phyloP scores from a whole-genome alignment of 1,140 invertebrate genomes.

The Sogatella furcifera region DNA sequence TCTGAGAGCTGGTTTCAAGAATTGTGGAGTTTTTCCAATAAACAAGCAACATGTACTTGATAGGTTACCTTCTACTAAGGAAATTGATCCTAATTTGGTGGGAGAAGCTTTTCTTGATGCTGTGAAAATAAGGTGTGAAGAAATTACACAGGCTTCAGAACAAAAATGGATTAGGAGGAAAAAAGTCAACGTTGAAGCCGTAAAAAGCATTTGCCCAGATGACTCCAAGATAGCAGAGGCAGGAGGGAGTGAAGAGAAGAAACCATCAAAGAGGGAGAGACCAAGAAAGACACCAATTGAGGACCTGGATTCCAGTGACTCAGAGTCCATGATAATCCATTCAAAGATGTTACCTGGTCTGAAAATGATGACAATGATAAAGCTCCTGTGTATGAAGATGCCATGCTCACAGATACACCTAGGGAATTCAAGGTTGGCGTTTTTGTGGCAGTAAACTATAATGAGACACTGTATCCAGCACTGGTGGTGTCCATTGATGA shows the following conservation, averaged over 20 bases:
- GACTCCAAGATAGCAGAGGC: too few relatives aligned
- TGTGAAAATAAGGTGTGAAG: not conserved
- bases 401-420: too few relatives aligned
- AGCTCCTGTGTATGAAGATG: not conserved
- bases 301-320: too few relatives aligned
- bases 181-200: slow-evolving; percentile 4
- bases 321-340: too few relatives aligned
- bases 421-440: not conserved
- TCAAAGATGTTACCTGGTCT: not conserved
- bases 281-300: too few relatives aligned
- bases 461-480: not conserved
- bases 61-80: slow-evolving; percentile 2
- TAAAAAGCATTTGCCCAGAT: not conserved
- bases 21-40: slow-evolving; percentile 16
- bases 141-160: slow-evolving; percentile 3
- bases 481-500: not conserved
- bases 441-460: not conserved
- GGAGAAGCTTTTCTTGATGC: slow-evolving; percentile 11
- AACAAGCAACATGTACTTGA: slow-evolving; percentile 13
- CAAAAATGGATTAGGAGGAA: not conserved
- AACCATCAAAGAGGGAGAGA: too few relatives aligned
- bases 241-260: too few relatives aligned
- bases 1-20: slow-evolving; percentile 16
- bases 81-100: not conserved
- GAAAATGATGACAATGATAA: not conserved